Percentiles rank a stretch among this genome's conserved stretches.
These are phyloP conservation scores for Okamejei kenojei DNA, from an alignment of 2,797 vertebrate genomes.

Conservation along the genomic window DNA sequence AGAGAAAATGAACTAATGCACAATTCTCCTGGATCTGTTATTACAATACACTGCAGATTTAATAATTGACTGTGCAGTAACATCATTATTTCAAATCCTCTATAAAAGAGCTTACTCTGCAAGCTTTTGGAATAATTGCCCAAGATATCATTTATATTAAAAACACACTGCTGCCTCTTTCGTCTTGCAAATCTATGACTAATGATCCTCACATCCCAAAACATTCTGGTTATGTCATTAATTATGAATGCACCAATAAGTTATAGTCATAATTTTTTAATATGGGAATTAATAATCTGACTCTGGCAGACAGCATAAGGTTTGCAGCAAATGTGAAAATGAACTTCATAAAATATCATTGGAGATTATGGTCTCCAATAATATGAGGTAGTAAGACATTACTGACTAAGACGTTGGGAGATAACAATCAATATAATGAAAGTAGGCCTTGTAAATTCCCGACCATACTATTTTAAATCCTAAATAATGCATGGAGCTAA, in stretches of 20 bases:
- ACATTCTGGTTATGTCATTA: slow-evolving; percentile 28
- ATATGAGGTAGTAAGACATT: background rate
- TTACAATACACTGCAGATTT: background rate
- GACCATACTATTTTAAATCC: background rate
- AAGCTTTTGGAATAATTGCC: slow-evolving; percentile 21
- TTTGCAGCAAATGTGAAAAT: slow-evolving; percentile 22
- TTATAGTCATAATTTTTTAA: slow-evolving; percentile 32
- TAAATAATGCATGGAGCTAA: background rate
- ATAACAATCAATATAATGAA: background rate
- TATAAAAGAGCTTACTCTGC: slow-evolving; percentile 32
- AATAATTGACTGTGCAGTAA: slow-evolving; percentile 21
- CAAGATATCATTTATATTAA: slow-evolving; percentile 31
- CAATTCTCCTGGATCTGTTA: background rate
- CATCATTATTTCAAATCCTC: slow-evolving; percentile 33
- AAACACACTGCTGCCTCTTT: slow-evolving; percentile 26
- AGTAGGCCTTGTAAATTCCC: background rate
- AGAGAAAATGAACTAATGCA: background rate
- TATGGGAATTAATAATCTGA: slow-evolving; percentile 7
- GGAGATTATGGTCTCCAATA: too few relatives aligned
- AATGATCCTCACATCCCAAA: slow-evolving; percentile 25
- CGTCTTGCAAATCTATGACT: slow-evolving; percentile 28
- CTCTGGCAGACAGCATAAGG: background rate
- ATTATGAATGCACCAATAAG: slow-evolving; percentile 32
- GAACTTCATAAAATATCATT: background rate
- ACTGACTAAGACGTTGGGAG: background rate